Base-by-base conservation (phyloP, 2,888 invertebrate species). In the Sisyra nigra region DNA sequence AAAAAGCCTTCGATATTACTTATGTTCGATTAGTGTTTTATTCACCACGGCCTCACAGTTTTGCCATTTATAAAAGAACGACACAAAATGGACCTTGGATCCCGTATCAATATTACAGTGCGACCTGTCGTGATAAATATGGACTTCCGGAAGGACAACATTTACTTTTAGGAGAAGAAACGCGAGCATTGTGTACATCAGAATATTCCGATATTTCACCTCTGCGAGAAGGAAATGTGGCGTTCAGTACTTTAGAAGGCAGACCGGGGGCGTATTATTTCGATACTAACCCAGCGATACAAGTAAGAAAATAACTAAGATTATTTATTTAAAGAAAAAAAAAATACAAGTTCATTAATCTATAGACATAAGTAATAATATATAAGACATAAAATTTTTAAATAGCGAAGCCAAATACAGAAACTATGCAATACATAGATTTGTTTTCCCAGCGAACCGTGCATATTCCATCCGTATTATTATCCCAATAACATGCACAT, bases 121-220 rank as follows among this genome's bases (percentile, higher is more conserved):
- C 88, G 7, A 83, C 88, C 1, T 98, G 98, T 58, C 78, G 87
- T 29, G 84, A 87, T 47, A 94, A 89, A 0, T 98, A 94, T 59
- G 79, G 80, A 0, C 65, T 92, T 38, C 81, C 83, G 2, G 91
- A 93, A 51, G 74, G 75, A 19, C 72, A 76, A 38, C 72, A 78
- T 19, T 71, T 72, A 8, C 73, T 77, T 0, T 68, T 79, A 3
- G 81, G 81, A 0, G 81, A 81, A 19, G 96, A 97, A 61, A 89
- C 91, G 0, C 72, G 85, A 46, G 92, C 97, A 1, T 73, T 97
- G n/a, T 98, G 98, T 59, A 93, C 89, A n/a, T 86, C 91, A 48
- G 96, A 96, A 58, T 97, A 88, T 65, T 94, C 94, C 3, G 97
- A 97, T 57, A 94, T 98, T 51, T 92, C 94, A 0, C 97, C 97